Evolutionary conservation across 2,797 vertebrate species (phyloP).

Genomic region (Garrulus glandarius): DNA sequence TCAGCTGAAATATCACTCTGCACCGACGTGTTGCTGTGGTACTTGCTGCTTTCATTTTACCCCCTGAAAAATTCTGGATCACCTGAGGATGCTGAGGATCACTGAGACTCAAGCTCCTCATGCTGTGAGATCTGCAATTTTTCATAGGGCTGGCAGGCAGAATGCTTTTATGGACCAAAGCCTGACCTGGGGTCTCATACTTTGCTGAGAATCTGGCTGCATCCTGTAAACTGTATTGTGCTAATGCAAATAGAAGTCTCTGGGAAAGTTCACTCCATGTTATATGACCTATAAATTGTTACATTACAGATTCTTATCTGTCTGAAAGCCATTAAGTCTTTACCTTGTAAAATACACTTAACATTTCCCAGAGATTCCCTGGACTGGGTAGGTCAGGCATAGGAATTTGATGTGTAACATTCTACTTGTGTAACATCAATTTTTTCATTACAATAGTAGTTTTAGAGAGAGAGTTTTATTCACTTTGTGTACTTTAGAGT

Average conservation of each 20-base stretch:
- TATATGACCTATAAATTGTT: background rate
- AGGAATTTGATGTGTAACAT: background rate
- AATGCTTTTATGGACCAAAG: background rate
- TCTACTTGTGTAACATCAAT: background rate
- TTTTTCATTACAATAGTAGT: background rate
- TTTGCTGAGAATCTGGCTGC: background rate
- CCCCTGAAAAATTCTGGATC: background rate
- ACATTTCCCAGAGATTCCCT: background rate
- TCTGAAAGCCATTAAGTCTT: background rate
- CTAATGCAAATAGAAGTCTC: background rate
- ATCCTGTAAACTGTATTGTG: background rate
- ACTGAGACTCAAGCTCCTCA: background rate
- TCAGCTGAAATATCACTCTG: background rate
- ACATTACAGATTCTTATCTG: background rate
- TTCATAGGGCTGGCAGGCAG: background rate
- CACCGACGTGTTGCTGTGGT: accelerated
- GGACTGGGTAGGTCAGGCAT: background rate
- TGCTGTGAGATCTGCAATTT: background rate
- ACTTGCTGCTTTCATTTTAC: background rate
- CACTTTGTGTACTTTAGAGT: background rate
- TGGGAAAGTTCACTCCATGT: background rate
- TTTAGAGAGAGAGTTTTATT: background rate
- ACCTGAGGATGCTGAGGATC: background rate
- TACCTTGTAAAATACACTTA: background rate
- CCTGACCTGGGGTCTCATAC: background rate